Evolutionary conservation across 1,140 invertebrate species (phyloP).

Genomic region (Trichonephila inaurata): DNA sequence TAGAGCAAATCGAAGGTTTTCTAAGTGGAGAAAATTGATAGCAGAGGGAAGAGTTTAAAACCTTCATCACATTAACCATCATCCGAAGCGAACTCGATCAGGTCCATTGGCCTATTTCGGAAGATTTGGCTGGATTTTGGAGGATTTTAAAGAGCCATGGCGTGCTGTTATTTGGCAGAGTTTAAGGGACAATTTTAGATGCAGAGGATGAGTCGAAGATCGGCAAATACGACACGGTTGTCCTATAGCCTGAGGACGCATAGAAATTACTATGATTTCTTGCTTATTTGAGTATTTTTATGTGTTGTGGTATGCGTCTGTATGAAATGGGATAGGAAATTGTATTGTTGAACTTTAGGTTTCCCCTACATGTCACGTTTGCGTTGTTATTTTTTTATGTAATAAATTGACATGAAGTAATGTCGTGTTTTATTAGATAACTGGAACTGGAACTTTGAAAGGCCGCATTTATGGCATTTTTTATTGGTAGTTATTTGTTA

Average conservation of each 20-base stretch:
- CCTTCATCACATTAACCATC: not conserved
- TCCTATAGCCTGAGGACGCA: not conserved
- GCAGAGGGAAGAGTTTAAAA: not conserved
- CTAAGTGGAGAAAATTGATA: not conserved
- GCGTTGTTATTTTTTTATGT: not conserved
- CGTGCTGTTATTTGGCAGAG: not conserved
- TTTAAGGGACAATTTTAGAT: not conserved
- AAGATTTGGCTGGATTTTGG: not conserved
- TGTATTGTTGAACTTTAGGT: not conserved
- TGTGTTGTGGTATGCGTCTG: not conserved
- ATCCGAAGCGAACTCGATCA: slow-evolving; percentile 2
- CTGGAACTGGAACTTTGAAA: not conserved
- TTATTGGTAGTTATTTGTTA: not conserved
- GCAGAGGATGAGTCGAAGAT: not conserved
- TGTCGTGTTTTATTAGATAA: not conserved
- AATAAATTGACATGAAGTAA: not conserved
- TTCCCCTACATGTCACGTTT: not conserved
- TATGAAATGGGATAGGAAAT: not conserved
- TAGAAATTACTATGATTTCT: not conserved
- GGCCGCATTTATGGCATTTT: not conserved
- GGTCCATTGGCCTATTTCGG: not conserved
- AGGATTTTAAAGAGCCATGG: slow-evolving; percentile 9
- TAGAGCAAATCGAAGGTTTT: not conserved
- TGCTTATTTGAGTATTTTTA: not conserved
- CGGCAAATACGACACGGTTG: not conserved